Evolutionary conservation across 1,140 invertebrate genomes (phyloP).

Genomic region (Drosophila dunni): DNA sequence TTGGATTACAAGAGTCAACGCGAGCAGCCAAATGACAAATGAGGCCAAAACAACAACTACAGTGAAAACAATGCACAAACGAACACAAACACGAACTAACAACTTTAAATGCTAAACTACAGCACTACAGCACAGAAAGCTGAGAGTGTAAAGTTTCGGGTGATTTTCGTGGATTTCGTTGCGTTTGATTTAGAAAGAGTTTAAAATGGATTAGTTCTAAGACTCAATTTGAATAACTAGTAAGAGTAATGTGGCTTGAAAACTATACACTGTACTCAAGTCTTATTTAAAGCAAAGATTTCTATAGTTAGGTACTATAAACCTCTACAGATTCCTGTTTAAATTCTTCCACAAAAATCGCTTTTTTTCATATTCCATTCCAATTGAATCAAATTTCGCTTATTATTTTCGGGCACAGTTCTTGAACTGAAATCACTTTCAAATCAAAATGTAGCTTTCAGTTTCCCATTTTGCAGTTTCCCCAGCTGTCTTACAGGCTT

Average conservation of each 20-base stretch:
- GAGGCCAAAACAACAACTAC: conserved; percentile 55
- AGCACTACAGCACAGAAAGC: conserved; percentile 24
- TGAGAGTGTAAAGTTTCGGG: conserved; percentile 53
- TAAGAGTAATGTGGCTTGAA: background rate
- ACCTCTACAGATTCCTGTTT: too few relatives aligned
- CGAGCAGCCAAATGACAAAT: conserved; percentile 70
- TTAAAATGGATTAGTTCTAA: conserved; percentile 20
- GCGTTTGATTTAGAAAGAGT: conserved; percentile 18
- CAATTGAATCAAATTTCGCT: background rate
- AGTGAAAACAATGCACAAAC: conserved; percentile 45
- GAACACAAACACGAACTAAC: conserved; percentile 31
- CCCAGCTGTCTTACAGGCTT: conserved; percentile 1
- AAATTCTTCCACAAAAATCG: too few relatives aligned
- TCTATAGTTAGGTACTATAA: too few relatives aligned
- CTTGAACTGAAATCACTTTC: conserved; percentile 31
- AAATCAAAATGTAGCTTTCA: conserved; percentile 32
- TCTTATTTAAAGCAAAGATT: too few relatives aligned
- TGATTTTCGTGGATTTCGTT: conserved; percentile 33
- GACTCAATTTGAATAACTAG: background rate
- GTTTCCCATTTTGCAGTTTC: background rate
- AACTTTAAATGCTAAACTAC: conserved; percentile 44
- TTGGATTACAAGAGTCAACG: conserved; percentile 49
- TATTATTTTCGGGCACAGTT: background rate
- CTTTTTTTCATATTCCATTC: background rate
- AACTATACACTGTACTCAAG: background rate